Conservation (phyloP, 2,888 invertebrate genomes). For the Steinernema hermaphroditum region DNA sequence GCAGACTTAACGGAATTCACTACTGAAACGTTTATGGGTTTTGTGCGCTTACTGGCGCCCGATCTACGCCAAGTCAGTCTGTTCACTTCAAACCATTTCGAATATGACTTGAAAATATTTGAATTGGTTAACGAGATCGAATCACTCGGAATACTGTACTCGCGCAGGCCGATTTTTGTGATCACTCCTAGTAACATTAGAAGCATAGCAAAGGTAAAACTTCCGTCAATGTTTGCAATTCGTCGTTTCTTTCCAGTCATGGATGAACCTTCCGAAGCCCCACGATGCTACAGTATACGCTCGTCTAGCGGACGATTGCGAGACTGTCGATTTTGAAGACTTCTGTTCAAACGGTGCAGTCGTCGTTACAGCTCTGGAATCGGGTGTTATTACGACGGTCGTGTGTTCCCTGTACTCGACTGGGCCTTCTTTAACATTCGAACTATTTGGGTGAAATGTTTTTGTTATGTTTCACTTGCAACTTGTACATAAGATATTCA, state of each 20-base stretch:
- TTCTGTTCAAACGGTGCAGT: not conserved
- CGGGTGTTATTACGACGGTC: not conserved
- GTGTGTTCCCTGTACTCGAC: not conserved
- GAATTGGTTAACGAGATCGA: not conserved
- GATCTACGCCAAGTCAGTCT: not conserved
- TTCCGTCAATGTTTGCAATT: not conserved
- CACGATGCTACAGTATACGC: not conserved
- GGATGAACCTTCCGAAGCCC: not conserved
- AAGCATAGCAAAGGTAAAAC: not conserved
- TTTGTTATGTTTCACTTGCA: too few relatives aligned
- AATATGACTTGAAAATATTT: not conserved
- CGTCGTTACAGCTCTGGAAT: not conserved
- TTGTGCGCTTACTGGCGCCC: not conserved
- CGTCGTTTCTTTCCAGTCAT: not conserved
- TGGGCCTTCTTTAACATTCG: not conserved
- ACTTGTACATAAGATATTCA: too few relatives aligned
- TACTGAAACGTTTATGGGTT: not conserved
- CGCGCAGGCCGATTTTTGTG: not conserved
- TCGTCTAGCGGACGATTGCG: not conserved
- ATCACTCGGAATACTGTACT: not conserved
- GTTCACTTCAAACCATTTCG: constrained; percentile 16
- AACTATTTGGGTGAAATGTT: not conserved
- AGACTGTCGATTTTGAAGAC: not conserved
- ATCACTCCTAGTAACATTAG: not conserved
- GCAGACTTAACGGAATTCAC: not conserved